Percentiles rank a stretch among this genome's conserved stretches.
These are phyloP conservation scores for Drosophila nigrodunni DNA, from an alignment of 1,140 invertebrate species.

Conservation along the genomic window DNA sequence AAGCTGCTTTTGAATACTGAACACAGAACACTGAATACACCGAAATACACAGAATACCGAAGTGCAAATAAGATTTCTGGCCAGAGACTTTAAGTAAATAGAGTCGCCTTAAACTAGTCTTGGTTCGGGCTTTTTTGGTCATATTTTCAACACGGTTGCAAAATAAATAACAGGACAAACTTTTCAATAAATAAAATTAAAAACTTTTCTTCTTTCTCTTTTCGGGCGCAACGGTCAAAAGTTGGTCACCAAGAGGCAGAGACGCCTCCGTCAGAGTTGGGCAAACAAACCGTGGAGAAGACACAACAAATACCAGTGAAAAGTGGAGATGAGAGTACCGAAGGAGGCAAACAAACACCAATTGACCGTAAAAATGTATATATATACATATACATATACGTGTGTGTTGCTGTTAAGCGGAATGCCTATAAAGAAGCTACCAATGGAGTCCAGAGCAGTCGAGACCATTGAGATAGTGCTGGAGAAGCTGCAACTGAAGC, in stretches of 20 bases:
- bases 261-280: slow-evolving; percentile 70
- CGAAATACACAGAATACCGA: no score
- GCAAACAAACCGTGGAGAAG: slow-evolving; percentile 65
- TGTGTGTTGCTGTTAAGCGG: slow-evolving; percentile 67
- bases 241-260: slow-evolving; percentile 64
- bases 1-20: slow-evolving; percentile 41
- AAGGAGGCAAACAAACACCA: slow-evolving; percentile 66
- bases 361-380: slow-evolving; percentile 79
- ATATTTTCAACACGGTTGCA: slow-evolving; percentile 77
- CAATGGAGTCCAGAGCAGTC: background rate
- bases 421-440: slow-evolving; percentile 44
- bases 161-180: slow-evolving; percentile 82
- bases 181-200: slow-evolving; percentile 84
- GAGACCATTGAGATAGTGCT: slow-evolving; percentile 12
- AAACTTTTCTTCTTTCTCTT: slow-evolving; percentile 56
- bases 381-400: slow-evolving; percentile 55
- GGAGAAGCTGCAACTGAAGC: background rate
- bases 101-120: slow-evolving; percentile 62
- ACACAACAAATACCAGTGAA: slow-evolving; percentile 11
- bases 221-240: slow-evolving; percentile 62
- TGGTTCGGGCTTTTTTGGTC: slow-evolving; percentile 48
- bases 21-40: no score
- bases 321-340: background rate
- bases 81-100: slow-evolving; percentile 40
- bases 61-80: slow-evolving; percentile 38